A percentile compares a stretch with the other conserved stretches of the same genome.
phyloP scores from a whole-genome alignment of 2,888 invertebrate species.

The Pammene fasciana region DNA sequence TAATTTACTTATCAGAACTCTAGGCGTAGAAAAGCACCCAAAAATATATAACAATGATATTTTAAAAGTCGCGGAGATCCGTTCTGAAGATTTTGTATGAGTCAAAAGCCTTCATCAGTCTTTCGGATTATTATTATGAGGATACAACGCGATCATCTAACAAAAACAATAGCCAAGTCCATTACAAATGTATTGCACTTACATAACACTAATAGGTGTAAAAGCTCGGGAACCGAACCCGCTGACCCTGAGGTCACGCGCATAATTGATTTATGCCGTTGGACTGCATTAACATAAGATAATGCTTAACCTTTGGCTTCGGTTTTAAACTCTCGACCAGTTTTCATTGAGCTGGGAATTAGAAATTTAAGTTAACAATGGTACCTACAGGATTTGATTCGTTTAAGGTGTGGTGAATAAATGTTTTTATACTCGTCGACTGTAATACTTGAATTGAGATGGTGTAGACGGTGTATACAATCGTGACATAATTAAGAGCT shows the following conservation, averaged over 20 bases:
- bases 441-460: too few species aligned
- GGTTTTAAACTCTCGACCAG: constrained; percentile 73
- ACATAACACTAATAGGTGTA: constrained; percentile 68
- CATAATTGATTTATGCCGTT: constrained; percentile 81
- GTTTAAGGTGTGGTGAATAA: background rate
- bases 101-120: too few species aligned
- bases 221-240: constrained; percentile 65
- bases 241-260: constrained; percentile 74
- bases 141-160: background rate
- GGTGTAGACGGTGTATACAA: too few species aligned
- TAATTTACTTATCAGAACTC: too few species aligned
- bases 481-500: too few species aligned
- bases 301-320: constrained; percentile 78
- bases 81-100: too few species aligned
- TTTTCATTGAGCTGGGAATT: constrained; percentile 51
- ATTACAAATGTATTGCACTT: constrained; percentile 51
- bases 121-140: background rate
- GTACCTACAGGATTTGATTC: background rate
- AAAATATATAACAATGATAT: too few species aligned
- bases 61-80: too few species aligned
- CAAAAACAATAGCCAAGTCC: constrained; percentile 40
- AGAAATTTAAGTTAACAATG: constrained; percentile 35
- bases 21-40: too few species aligned
- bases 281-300: constrained; percentile 81
- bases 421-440: too few species aligned